phyloP scores from a whole-genome alignment of 2,888 invertebrate genomes.

The Polymixis flavicincta region DNA sequence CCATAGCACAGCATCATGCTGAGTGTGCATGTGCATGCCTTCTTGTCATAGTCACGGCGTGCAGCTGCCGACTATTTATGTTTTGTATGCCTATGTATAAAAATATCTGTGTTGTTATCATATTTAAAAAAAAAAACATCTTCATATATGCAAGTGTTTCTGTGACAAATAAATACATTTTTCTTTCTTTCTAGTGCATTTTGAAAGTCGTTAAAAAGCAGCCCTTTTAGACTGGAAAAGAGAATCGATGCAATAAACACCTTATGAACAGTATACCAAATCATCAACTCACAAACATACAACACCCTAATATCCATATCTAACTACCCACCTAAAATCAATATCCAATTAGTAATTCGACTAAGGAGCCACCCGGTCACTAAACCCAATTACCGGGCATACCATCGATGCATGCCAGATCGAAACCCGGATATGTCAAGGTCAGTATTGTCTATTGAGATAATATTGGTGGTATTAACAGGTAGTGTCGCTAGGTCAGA shows the following conservation, averaged over 20 bases:
- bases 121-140: no score
- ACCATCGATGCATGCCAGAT: slow-evolving; percentile 54
- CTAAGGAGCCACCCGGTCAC: slow-evolving; percentile 44
- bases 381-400: slow-evolving; percentile 50
- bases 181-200: no score
- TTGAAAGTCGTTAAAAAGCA: no score
- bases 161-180: no score
- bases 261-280: background rate
- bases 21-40: no score
- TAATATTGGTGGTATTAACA: slow-evolving; percentile 40
- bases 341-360: slow-evolving; percentile 32
- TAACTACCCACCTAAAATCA: slow-evolving; percentile 8
- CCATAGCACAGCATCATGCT: no score
- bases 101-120: no score
- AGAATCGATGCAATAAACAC: background rate
- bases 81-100: no score
- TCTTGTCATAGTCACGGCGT: no score
- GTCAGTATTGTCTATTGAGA: slow-evolving; percentile 42
- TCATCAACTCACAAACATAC: background rate
- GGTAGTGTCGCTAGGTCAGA: slow-evolving; percentile 19
- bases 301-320: background rate
- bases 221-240: background rate
- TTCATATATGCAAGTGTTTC: no score
- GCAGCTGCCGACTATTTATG: no score
- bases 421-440: slow-evolving; percentile 56